Percentiles rank a stretch among this genome's conserved stretches.
These are phyloP conservation scores for Rhinoptilus africanus DNA, from an alignment of 2,113 vertebrate genomes.

Conservation along the genomic window DNA sequence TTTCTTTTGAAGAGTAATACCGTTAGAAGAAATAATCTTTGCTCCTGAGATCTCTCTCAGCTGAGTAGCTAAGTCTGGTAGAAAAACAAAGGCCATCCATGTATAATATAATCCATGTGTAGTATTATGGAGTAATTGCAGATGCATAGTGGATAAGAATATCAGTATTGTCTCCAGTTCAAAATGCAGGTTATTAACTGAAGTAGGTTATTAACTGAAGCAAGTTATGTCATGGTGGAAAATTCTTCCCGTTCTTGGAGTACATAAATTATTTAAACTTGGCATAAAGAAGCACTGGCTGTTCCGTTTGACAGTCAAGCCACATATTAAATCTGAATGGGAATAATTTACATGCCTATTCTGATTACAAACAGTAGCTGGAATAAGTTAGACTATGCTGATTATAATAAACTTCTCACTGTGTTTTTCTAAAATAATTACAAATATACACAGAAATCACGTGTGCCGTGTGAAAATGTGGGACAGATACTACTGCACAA, in stretches of 20 bases:
- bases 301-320: background rate
- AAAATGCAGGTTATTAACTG: background rate
- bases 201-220: background rate
- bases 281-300: background rate
- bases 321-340: background rate
- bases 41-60: background rate
- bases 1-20: background rate
- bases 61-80: background rate
- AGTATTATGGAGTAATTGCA: background rate
- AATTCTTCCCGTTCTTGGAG: background rate
- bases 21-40: background rate
- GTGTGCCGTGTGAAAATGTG: background rate
- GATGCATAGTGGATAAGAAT: background rate
- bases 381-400: background rate
- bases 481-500: background rate
- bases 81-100: background rate
- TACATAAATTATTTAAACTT: background rate
- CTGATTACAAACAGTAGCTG: background rate
- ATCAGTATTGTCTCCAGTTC: background rate
- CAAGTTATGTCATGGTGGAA: background rate
- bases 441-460: background rate
- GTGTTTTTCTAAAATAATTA: background rate
- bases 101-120: background rate
- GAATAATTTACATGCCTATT: background rate
- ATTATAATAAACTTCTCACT: background rate